A percentile compares a stretch with the other conserved stretches of the same genome.
phyloP scores from a whole-genome alignment of 2,113 vertebrate genomes.

The Gnathonemus echidnorhynchus region DNA sequence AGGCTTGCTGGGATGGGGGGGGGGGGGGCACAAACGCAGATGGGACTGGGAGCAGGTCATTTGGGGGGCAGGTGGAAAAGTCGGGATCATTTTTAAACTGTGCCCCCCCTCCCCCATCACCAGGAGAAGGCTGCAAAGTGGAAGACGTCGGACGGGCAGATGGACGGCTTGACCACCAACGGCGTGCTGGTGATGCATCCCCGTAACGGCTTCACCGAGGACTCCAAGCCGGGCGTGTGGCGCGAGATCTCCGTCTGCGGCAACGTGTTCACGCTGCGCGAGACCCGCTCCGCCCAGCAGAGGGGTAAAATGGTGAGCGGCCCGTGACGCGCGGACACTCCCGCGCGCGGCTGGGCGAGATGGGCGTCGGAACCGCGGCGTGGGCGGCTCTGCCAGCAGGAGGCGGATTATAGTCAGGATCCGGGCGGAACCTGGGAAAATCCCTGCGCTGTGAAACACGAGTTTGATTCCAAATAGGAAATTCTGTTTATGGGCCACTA shows the following conservation, averaged over 20 bases:
- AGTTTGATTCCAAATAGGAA: not conserved
- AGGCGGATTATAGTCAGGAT: not conserved
- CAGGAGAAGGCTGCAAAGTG: slow-evolving; percentile 98
- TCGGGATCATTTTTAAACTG: not conserved
- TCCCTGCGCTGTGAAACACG: not conserved
- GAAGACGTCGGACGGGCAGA: slow-evolving; percentile 89
- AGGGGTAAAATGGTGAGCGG: slow-evolving; percentile 86
- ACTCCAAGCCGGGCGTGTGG: slow-evolving; percentile 95
- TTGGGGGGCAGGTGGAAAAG: not conserved
- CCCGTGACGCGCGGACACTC: not conserved
- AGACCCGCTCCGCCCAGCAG: slow-evolving; percentile 94
- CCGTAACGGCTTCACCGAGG: slow-evolving; percentile 87
- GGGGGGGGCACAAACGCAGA: not conserved
- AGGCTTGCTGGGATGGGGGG: not conserved
- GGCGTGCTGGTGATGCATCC: slow-evolving; percentile 98
- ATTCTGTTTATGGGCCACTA: not conserved
- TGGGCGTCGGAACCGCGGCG: not conserved
- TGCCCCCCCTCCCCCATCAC: not conserved
- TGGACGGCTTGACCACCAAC: slow-evolving; percentile 96
- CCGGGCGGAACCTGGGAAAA: not conserved
- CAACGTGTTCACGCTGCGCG: slow-evolving; percentile 89
- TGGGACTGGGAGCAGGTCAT: not conserved
- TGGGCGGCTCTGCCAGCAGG: not conserved
- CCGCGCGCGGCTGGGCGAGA: not conserved
- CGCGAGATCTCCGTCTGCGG: slow-evolving; percentile 97